Base-by-base conservation (phyloP, 1,140 invertebrate species). In the Calliphora vicina region DNA sequence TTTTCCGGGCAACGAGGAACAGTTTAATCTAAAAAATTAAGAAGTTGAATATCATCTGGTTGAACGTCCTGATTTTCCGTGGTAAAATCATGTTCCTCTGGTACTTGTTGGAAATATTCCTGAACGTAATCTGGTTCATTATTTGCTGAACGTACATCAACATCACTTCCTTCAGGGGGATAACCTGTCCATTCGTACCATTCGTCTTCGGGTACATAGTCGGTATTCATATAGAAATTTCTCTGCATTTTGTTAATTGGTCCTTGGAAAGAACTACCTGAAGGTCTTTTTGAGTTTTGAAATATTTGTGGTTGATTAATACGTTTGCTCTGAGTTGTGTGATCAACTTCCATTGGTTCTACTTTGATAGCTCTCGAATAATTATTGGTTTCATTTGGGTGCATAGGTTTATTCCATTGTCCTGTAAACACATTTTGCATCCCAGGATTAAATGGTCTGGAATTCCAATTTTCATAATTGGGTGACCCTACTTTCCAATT, bases 1-100 rank as follows among this genome's bases (percentile, higher is more conserved):
- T n/a, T n/a, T n/a, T n/a, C n/a, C n/a, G n/a, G 85, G 83, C 12
- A 86, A 71, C n/a, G 84, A 86, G 82, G 84, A 86, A 73, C 78
- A 50, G 12, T 25, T 26, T 73, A 73, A 27, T 73, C 23, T 73
- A 73, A 73, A 73, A 73, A 73, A 73, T 73, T 6, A 15, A 73
- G 12, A 50, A 50, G 45, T 50, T 50, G 45, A 50, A 50, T 10
- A 15, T 50, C 45, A 17, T 50, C 12, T 50, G 45, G 45, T 50
- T 50, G 45, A 12, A 15, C 45, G 12, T 50, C 45, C 45, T 50
- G 45, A 50, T 15, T 15, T 50, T 50, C 17, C 17, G 10, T 17
- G 12, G 17, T 15, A 12, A 17, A 15, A 50, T 12, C 45, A 50
- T 50, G 10, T 50, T 50, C 45, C 17, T 50, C 10, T 15, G 45